Base-by-base conservation (phyloP, 2,113 vertebrate genomes). In the Corythornis madagascariensis region DNA sequence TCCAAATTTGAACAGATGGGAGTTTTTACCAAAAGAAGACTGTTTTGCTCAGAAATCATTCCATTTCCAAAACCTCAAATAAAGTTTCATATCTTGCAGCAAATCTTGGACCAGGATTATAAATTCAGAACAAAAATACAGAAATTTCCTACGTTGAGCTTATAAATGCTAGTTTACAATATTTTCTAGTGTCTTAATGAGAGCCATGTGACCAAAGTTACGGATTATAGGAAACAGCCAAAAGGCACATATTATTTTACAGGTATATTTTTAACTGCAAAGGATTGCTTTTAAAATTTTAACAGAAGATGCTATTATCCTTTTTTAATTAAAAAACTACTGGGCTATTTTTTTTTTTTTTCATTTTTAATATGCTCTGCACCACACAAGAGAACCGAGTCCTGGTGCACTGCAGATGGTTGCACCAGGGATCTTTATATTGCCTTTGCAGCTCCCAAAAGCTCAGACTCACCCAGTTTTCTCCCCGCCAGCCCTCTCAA, bases 121-220 rank as follows among this genome's bases (percentile, higher is more conserved):
- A 92, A 96, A 96, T 89, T 70, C 92, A 90, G 90, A 93, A 93
- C 93, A 92, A 93, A 94, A 96, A 86, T 73, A 90, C 74, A 96
- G 90, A 95, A 86, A 93, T 95, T 95, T 96, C 95, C 93, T 72
- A 78, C 31, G 50, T 47, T 16, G 77, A 92, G 92, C 92, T 95
- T 57, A 92, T 95, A 96, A 96, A 94, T 88, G 90, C 77, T 47
- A 35, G 61, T 96, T 96, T 95, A 94, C 15, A 7, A 76, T 75
- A 65, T 84, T 92, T 95, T 79, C 88, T 96, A 86, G 90, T 72
- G 86, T 65, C 92, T 93, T 96, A 95, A 96, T 84, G 89, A 86
- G 93, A 94, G 90, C 94, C 94, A 95, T 94, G 92, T 86, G 96
- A 93, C 90, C 55, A 1, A 57, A 95, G 81, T 70, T 76, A 66